Base-by-base conservation (phyloP, 2,888 invertebrate genomes). In the Syritta pipiens region DNA sequence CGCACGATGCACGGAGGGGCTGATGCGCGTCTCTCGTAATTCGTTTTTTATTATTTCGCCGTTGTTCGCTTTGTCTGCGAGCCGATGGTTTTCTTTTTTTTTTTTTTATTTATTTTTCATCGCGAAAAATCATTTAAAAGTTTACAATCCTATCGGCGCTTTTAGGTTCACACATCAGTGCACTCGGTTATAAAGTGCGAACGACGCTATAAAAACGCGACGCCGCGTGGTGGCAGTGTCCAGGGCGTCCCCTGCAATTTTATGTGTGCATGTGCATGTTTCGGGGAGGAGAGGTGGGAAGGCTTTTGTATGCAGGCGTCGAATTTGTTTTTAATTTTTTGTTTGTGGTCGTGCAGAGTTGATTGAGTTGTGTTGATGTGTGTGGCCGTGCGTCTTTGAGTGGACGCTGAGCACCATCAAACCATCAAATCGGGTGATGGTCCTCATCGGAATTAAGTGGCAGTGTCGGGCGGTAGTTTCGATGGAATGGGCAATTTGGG, bases 131-230 rank as follows among this genome's bases (percentile, higher is more conserved):
- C 84, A 85, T 85, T 84, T 85, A 65, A 82, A 79, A 81, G 17
- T 79, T 76, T 83, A 85, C 86, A 86, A 86, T 86, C 84, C 86
- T 87, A 88, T 88, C 87, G 81, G 83, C 76, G 82, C 84, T 86
- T 86, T 87, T 85, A 85, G 86, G 86, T 88, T 87, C 84, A 87
- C 88, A 87, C 87, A 88, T 88, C 87, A 85, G 82, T 86, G 87
- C 83, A 82, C 84, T 86, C 57, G 71, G 68, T 68, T 68, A 60
- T 74, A 63, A 79, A 74, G 68, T 81, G 74, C 84, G 84, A 88
- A 86, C 85, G 85, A 63, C 71, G 40, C 49, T 37, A 44, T 57
- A 63, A 57, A 63, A 63, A 35, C 28, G 20, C 55, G 19, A 35
- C 35, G 24, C 35, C 48, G 49, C 28, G 28, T n/a, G 26, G 24